phyloP scores from a whole-genome alignment of 2,888 invertebrate species.

The Girardia tigrina region DNA sequence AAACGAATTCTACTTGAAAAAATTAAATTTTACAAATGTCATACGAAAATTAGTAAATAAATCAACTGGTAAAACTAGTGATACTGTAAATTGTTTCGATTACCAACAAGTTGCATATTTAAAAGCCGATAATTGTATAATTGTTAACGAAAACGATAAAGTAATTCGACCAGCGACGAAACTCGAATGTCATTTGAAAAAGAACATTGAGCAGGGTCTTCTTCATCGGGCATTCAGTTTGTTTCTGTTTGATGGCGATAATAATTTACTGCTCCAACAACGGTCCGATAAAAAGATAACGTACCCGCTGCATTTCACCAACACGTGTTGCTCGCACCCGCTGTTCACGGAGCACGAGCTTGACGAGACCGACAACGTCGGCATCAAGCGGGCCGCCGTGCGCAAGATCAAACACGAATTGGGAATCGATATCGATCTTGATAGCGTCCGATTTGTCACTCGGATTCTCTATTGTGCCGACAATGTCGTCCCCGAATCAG shows the following conservation, averaged over 20 bases:
- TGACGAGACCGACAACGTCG: slow-evolving; percentile 59
- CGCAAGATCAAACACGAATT: slow-evolving; percentile 74
- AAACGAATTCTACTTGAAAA: too few species aligned
- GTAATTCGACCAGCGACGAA: slow-evolving; percentile 71
- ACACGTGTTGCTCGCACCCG: slow-evolving; percentile 95
- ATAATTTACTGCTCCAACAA: slow-evolving; percentile 75
- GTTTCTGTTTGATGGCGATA: slow-evolving; percentile 75
- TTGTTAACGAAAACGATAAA: slow-evolving; percentile 55
- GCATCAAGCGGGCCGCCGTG: slow-evolving; percentile 68
- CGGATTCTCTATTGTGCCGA: slow-evolving; percentile 71
- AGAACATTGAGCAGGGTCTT: slow-evolving; percentile 53
- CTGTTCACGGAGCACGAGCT: slow-evolving; percentile 59
- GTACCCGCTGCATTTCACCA: slow-evolving; percentile 64
- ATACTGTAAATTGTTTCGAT: too few species aligned
- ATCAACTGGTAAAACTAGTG: too few species aligned
- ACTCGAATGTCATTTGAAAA: slow-evolving; percentile 65
- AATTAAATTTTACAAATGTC: too few species aligned
- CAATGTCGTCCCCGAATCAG: slow-evolving; percentile 45
- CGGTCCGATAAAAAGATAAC: slow-evolving; percentile 70
- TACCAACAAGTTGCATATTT: too few species aligned
- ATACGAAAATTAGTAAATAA: too few species aligned
- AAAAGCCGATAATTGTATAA: slow-evolving; percentile 25
- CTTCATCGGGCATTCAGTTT: slow-evolving; percentile 93
- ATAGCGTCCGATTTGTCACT: slow-evolving; percentile 68
- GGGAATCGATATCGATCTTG: slow-evolving; percentile 63